Evolutionary conservation across 2,113 vertebrate species (phyloP).

Genomic region (Glareola pratincola): DNA sequence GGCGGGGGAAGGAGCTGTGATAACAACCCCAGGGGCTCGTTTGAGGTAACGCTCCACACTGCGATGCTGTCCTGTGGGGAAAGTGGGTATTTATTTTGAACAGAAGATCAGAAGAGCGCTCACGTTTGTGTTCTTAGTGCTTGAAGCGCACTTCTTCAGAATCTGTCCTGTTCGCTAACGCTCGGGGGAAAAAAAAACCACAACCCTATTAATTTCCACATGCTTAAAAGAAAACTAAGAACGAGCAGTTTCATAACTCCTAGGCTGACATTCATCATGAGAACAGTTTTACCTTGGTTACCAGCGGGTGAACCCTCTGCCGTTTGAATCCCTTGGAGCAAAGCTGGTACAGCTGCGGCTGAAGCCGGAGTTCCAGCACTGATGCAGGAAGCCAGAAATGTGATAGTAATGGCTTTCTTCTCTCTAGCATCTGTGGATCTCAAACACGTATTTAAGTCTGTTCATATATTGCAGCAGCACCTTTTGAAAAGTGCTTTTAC

Average conservation of each 20-base stretch:
- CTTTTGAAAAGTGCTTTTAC: background rate
- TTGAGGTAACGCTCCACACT: accelerated
- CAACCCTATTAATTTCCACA: background rate
- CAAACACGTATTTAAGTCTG: background rate
- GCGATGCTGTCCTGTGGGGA: background rate
- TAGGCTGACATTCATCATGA: background rate
- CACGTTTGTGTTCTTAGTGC: background rate
- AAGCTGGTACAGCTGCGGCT: accelerated
- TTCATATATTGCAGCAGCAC: background rate
- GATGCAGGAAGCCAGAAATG: background rate
- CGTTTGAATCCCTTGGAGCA: background rate
- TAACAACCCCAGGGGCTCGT: accelerated
- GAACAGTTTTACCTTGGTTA: background rate
- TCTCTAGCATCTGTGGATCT: background rate
- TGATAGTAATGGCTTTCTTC: background rate
- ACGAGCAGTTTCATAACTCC: accelerated
- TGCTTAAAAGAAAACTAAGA: background rate
- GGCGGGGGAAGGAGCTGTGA: accelerated
- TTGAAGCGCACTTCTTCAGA: background rate
- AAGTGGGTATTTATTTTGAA: background rate
- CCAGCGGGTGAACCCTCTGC: background rate
- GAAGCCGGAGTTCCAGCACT: background rate
- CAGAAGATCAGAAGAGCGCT: background rate
- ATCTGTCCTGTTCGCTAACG: background rate
- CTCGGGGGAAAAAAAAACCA: accelerated